Conservation (phyloP, 2,888 invertebrate genomes). For the Mystacides longicornis region DNA sequence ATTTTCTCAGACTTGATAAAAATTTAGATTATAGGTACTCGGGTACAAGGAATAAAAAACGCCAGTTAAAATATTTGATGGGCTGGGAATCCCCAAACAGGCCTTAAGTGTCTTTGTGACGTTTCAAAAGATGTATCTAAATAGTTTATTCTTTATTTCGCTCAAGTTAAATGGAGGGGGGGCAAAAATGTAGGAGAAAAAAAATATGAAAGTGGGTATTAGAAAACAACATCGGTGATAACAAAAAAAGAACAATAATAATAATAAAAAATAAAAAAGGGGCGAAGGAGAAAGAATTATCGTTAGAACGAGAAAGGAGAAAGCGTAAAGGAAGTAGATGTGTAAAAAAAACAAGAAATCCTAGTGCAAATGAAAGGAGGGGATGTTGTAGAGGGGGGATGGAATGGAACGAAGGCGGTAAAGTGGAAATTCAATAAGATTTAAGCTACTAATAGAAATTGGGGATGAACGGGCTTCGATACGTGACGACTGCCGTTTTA, state of each 20-base stretch:
- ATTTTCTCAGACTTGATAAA: no score
- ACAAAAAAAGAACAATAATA: neutral
- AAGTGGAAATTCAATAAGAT: constrained; percentile 28
- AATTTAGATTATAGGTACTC: no score
- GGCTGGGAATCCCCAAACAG: no score
- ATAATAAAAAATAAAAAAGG: neutral
- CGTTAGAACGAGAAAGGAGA: neutral
- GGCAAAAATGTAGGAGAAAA: constrained; percentile 7
- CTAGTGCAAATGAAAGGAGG: constrained; percentile 22
- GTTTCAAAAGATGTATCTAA: no score
- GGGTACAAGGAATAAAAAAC: no score
- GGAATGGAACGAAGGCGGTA: constrained; percentile 26
- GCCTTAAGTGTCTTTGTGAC: no score
- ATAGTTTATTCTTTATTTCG: no score
- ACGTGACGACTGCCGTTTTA: constrained; percentile 23
- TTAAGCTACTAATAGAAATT: constrained; percentile 27
- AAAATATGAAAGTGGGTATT: constrained; percentile 20
- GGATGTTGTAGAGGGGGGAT: constrained; percentile 24
- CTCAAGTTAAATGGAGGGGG: no score
- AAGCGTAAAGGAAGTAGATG: neutral
- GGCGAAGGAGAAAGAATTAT: neutral
- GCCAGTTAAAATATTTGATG: no score
- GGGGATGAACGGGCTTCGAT: constrained; percentile 23
- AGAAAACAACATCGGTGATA: constrained; percentile 8
- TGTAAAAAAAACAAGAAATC: constrained; percentile 9